Evolutionary conservation across 37 sponge, comb jelly and placozoan genomes (phyloP).

Genomic region (Eunapius fragilis): DNA sequence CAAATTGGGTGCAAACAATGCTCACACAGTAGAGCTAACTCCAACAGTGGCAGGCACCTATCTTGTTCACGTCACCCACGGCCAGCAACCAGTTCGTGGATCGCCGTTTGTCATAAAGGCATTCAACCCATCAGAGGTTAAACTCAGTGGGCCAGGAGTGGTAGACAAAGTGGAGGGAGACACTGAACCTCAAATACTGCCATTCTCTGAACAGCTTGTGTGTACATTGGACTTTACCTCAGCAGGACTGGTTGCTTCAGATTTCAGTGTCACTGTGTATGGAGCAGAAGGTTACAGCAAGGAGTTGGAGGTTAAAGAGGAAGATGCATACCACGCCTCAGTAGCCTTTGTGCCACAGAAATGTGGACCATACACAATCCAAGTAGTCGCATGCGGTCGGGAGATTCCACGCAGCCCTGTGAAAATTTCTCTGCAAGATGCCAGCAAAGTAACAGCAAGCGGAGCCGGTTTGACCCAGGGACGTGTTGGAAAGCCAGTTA

Average conservation of each 20-base stretch:
- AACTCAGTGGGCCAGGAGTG: too few relatives aligned
- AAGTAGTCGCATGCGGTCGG: slow-evolving; percentile 28
- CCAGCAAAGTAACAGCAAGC: slow-evolving; percentile 60
- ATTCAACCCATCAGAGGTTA: too few relatives aligned
- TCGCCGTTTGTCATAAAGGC: too few relatives aligned
- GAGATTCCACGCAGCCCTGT: slow-evolving; percentile 68
- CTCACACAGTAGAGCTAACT: slow-evolving; percentile 10
- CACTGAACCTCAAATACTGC: too few relatives aligned
- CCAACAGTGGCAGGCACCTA: background rate
- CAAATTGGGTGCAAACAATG: slow-evolving; percentile 11
- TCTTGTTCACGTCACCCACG: too few relatives aligned
- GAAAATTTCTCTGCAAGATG: slow-evolving; percentile 60
- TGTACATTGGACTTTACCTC: slow-evolving; percentile 49
- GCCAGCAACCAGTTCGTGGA: too few relatives aligned
- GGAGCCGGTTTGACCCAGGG: slow-evolving; percentile 79
- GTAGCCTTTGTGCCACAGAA: slow-evolving; percentile 33
- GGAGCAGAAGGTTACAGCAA: slow-evolving; percentile 1
- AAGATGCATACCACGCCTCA: background rate
- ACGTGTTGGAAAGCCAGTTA: slow-evolving; percentile 51
- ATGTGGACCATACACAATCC: slow-evolving; percentile 52
- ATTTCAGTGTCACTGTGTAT: slow-evolving; percentile 6
- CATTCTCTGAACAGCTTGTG: too few relatives aligned
- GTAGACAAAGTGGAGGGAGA: slow-evolving; percentile 10
- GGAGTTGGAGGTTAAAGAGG: slow-evolving; percentile 10
- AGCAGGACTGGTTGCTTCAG: slow-evolving; percentile 39